Base-by-base conservation (phyloP, 2,797 vertebrate species). In the Luscinia megarhynchos region DNA sequence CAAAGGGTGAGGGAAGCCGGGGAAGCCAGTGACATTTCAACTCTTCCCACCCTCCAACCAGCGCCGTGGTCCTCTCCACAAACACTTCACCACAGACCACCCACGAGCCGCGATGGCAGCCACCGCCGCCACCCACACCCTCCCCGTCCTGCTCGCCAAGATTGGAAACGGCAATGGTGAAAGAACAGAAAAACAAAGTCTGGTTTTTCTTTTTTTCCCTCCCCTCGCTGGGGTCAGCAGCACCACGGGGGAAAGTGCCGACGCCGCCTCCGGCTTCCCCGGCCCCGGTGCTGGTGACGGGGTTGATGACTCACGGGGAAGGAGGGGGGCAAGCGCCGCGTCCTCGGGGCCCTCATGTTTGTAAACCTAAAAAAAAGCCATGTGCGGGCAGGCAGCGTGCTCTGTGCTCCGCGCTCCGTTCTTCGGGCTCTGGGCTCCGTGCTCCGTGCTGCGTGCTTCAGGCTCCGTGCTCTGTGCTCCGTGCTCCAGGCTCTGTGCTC, bases 351-450 rank as follows among this genome's bases (percentile, higher is more conserved):
- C 58, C 38, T 67, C 70, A 9, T 96, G 95, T 96, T 96, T 96
- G 94, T 95, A 96, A 96, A 96, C 95, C 95, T 93, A 90, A 90
- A 94, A 94, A 94, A 88, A 84, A 93, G 94, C 93, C 95, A 93
- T 59, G 94, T 95, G 95, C 95, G 24, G 94, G 93, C 89, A 93
- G 94, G 84, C 93, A 80, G 91, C 91, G 32, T 95, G 94, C 61
- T 48, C 24, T 15, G 13, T 3, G 46, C 48, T 50, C 48, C 24
- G 50, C 1, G 46, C 23, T 48, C 22, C 46, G 46, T 4, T 19
- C 43, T 45, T 20, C 20, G 41, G 2, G 41, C 41, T 43, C 19
- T 4, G 6, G 7, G 41, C 41, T 41, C 41, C 41, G 43, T 4
- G 18, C 41, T 43, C 8, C 18, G 8, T 1, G 43, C 43, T 43